phyloP scores from a whole-genome alignment of 2,888 invertebrate genomes.

The Philaethria dido region DNA sequence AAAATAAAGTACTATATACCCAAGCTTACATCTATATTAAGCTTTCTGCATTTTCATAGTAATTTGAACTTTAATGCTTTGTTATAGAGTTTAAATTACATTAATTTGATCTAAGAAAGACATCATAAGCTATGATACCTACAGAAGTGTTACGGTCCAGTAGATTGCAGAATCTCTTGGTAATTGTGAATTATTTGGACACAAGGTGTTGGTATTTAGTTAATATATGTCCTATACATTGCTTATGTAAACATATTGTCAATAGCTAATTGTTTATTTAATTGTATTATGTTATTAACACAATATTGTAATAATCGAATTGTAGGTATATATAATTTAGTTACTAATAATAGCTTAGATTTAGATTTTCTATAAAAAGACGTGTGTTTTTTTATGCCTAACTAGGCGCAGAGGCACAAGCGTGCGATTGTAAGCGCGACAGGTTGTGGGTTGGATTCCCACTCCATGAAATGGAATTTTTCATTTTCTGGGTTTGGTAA shows the following conservation, averaged over 20 bases:
- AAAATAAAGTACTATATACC: background rate
- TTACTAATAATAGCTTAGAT: too few relatives aligned
- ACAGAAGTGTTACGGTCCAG: conserved; percentile 12
- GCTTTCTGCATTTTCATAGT: background rate
- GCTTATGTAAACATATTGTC: background rate
- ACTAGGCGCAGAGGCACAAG: too few relatives aligned
- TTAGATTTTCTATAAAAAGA: too few relatives aligned
- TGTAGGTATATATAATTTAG: too few relatives aligned
- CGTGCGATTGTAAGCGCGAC: too few relatives aligned
- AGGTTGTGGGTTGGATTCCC: too few relatives aligned
- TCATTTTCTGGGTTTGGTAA: too few relatives aligned
- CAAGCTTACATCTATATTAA: background rate
- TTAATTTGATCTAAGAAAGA: background rate
- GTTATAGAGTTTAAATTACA: conserved; percentile 10
- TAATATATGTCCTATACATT: background rate
- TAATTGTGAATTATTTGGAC: conserved; percentile 19
- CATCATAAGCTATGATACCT: conserved; percentile 10
- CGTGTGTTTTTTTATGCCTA: too few relatives aligned
- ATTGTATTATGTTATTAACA: too few relatives aligned
- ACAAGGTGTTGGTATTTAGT: background rate
- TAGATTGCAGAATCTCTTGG: conserved; percentile 23
- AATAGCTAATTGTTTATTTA: background rate
- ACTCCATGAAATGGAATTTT: too few relatives aligned
- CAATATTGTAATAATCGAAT: too few relatives aligned
- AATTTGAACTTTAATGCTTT: background rate